Base-by-base conservation (phyloP, 2,888 invertebrate species). In the Watsonalla binaria region DNA sequence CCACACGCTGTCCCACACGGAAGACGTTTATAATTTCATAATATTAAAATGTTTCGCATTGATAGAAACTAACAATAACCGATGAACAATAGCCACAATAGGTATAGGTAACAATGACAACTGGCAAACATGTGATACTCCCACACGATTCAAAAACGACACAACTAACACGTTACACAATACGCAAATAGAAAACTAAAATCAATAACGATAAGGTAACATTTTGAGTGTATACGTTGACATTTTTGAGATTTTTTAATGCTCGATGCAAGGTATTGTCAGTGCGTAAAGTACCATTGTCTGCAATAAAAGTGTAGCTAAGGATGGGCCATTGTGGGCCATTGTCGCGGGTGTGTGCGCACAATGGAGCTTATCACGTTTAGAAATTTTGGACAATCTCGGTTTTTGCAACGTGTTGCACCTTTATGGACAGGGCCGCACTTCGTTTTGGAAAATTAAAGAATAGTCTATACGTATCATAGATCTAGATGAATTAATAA, bases 11-110 rank as follows among this genome's bases (percentile, higher is more conserved):
- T 66, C 47, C 65, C 56, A 62, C 76, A 80, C 86, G 87, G 88
- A 90, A 90, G 88, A 90, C 87, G 80, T 88, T 86, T 85, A 89
- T 90, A 90, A 89, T 90, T 90, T 87, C 83, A 85, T 84, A 86
- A 89, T 90, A 90, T 90, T 90, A 90, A 89, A 90, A 90, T 89
- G 90, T 90, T 89, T 90, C 88, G 75, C 88, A 89, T 89, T 86
- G 88, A 89, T 88, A 78, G 72, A 64, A 62, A 54, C 71, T 73
- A 78, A 88, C 89, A 86, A 86, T 76, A 68, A 68, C 59, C 56
- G 62, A 67, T 72, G 81, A 87, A 90, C 89, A 90, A 90, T 86
- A 63, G 62, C 67, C 65, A 90, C 89, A 90, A 90, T 87, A 76
- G 84, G 88, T 86, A 74, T 87, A 86, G 78, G 82, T 88, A 89